phyloP scores from a whole-genome alignment of 2,797 vertebrate species.

The Ambastaia sidthimunki region DNA sequence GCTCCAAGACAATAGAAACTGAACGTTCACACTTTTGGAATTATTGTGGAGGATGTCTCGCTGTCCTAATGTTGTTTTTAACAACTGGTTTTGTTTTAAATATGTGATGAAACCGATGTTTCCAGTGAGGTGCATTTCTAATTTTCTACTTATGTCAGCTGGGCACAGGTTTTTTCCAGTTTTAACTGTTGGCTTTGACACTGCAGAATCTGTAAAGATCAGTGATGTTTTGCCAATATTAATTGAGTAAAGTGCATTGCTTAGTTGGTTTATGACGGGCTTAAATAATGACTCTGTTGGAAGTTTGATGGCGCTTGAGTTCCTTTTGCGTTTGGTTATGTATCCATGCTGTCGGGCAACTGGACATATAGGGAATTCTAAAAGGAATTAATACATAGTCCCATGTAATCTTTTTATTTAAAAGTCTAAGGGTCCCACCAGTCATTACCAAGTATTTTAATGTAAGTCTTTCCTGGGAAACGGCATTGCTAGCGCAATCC shows the following conservation, averaged over 20 bases:
- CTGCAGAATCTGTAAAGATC: neutral
- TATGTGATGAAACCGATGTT: constrained; percentile 45
- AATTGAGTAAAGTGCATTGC: constrained; percentile 8
- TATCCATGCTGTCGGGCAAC: neutral
- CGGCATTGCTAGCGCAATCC: neutral
- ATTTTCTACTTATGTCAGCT: neutral
- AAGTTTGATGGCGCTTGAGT: constrained; percentile 11
- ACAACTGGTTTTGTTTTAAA: constrained; percentile 49
- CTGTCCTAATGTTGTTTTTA: constrained; percentile 37
- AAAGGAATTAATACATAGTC: neutral
- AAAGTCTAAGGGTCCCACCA: too few species aligned
- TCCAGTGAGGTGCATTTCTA: constrained; percentile 3
- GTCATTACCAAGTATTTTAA: too few species aligned
- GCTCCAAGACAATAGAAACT: constrained; percentile 24
- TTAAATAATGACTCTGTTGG: constrained; percentile 31
- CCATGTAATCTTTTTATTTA: too few species aligned
- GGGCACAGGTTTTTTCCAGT: neutral
- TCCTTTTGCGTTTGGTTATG: neutral
- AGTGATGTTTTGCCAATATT: neutral
- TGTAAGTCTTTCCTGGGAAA: neutral
- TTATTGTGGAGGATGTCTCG: constrained; percentile 18
- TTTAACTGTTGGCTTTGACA: neutral
- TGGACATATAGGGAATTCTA: too few species aligned
- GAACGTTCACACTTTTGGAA: constrained; percentile 50
- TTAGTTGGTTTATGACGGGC: constrained; percentile 18